Evolutionary conservation across 2,797 vertebrate species (phyloP).

Genomic region (Gymnoscopelus microlampas): DNA sequence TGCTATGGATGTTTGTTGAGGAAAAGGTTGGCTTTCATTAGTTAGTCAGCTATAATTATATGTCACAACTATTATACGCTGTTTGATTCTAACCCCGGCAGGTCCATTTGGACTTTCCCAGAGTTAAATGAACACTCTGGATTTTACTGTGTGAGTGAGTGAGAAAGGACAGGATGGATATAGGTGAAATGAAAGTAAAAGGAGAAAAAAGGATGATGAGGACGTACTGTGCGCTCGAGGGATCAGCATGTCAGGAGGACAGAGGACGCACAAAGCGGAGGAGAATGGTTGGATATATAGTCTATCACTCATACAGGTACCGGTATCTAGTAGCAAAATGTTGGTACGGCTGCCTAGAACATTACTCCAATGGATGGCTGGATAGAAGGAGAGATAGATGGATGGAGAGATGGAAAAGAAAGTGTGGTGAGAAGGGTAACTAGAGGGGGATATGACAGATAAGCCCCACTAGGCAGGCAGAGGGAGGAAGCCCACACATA

Average conservation of each 20-base stretch:
- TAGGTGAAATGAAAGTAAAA: too few relatives aligned
- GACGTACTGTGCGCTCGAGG: too few relatives aligned
- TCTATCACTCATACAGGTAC: too few relatives aligned
- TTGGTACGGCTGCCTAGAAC: too few relatives aligned
- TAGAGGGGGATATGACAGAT: slow-evolving; percentile 28
- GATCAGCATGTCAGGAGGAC: too few relatives aligned
- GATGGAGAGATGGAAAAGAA: slow-evolving; percentile 2
- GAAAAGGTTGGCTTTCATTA: neutral
- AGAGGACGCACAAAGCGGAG: neutral
- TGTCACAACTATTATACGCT: neutral
- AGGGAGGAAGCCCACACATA: slow-evolving; percentile 47
- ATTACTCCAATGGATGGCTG: neutral
- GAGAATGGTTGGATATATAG: slow-evolving; percentile 3
- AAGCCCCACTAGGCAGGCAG: slow-evolving; percentile 19
- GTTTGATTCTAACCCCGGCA: neutral
- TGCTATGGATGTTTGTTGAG: slow-evolving; percentile 5
- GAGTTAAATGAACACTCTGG: too few relatives aligned
- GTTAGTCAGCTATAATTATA: neutral
- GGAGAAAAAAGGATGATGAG: too few relatives aligned
- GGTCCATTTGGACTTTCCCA: too few relatives aligned
- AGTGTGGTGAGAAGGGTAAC: slow-evolving; percentile 9
- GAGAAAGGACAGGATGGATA: neutral
- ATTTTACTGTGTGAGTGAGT: neutral
- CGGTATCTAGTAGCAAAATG: too few relatives aligned
- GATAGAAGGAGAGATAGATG: neutral